phyloP scores from a whole-genome alignment of 2,888 invertebrate genomes.

The Melipona bicolor region DNA sequence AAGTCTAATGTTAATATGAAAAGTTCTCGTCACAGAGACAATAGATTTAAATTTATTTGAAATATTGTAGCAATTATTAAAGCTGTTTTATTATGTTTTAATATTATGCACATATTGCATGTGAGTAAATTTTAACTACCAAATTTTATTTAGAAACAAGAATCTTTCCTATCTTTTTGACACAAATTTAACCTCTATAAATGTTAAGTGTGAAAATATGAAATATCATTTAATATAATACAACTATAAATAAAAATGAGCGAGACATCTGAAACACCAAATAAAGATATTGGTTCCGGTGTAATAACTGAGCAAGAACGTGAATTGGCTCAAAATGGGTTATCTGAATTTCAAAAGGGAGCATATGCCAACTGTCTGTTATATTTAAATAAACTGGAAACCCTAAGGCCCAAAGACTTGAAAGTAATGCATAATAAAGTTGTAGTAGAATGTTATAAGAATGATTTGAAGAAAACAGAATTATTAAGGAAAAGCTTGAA shows the following conservation, averaged over 20 bases:
- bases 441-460: constrained; percentile 92
- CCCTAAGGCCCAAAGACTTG: constrained; percentile 87
- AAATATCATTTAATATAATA: constrained; percentile 13
- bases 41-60: constrained; percentile 9
- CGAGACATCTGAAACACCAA: constrained; percentile 65
- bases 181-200: constrained; percentile 38
- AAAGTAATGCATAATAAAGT: constrained; percentile 93
- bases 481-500: constrained; percentile 89
- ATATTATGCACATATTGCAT: not conserved
- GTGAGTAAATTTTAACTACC: not conserved
- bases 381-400: constrained; percentile 88
- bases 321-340: constrained; percentile 87
- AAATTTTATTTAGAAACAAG: not conserved
- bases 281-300: constrained; percentile 62
- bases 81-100: not conserved
- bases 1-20: not conserved
- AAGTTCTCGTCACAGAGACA: not conserved
- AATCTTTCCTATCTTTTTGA: not conserved
- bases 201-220: constrained; percentile 26
- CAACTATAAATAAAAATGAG: constrained; percentile 60
- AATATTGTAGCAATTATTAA: not conserved
- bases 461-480: constrained; percentile 90
- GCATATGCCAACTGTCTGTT: constrained; percentile 87
- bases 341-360: constrained; percentile 87
- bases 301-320: constrained; percentile 85